These are phyloP conservation scores for Microhierax caerulescens DNA, from an alignment of 2,797 vertebrate genomes.

Conservation along the genomic window DNA sequence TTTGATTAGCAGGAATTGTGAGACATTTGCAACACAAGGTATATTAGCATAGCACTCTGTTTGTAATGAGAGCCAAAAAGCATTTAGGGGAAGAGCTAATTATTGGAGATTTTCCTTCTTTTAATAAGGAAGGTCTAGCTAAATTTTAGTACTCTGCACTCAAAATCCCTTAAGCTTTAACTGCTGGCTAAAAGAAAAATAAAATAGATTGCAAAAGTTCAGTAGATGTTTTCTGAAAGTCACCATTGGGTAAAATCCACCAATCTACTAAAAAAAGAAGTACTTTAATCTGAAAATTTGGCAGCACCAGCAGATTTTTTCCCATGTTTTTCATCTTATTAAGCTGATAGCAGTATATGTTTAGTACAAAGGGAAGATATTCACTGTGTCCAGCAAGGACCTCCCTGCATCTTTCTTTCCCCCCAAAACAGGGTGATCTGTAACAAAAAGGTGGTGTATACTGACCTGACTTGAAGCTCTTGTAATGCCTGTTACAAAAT, in stretches of 20 bases:
- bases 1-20: conserved; percentile 79
- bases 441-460: not conserved
- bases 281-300: not conserved
- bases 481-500: not conserved
- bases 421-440: not conserved
- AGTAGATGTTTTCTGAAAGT: not conserved
- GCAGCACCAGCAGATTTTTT: not conserved
- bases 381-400: not conserved
- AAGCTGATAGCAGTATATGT: not conserved
- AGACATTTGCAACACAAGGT: conserved; percentile 77
- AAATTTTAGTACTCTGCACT: conserved; percentile 62
- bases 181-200: conserved; percentile 43
- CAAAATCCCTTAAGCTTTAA: conserved; percentile 69
- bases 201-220: not conserved
- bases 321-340: not conserved
- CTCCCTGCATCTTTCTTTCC: accelerated
- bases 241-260: not conserved
- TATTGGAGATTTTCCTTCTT: conserved; percentile 57
- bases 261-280: not conserved
- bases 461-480: not conserved
- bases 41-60: conserved; percentile 75
- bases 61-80: conserved; percentile 76
- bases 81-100: conserved; percentile 77
- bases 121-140: conserved; percentile 67
- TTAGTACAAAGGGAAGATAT: not conserved